Base-by-base conservation (phyloP, 1,140 invertebrate genomes). In the Leptinotarsa undecemlineata region DNA sequence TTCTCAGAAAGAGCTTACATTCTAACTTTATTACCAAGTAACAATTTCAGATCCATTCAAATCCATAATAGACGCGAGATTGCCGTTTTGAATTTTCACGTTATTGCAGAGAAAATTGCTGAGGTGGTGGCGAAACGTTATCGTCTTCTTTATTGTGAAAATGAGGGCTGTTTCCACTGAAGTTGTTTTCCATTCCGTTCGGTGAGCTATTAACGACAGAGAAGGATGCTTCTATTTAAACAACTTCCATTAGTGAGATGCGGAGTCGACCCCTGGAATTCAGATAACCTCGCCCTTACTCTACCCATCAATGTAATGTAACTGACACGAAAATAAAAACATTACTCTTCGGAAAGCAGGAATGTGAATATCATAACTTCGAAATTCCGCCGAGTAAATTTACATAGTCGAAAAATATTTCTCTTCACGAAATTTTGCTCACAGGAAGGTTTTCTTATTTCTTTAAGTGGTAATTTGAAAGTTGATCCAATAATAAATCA, bases 131-230 rank as follows among this genome's bases (percentile, higher is more conserved):
- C 26, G 76, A 73, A 23, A 33, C 71, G 73, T 74, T 77, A 77
- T 77, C 76, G 76, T 74, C 74, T 77, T 68, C 76, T 74, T 77
- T 71, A 77, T 72, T 75, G 74, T 74, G 71, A 77, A 73, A 75
- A 77, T 69, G 76, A 72, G 76, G 74, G 76, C 74, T 77, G 76
- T 77, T 77, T 77, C 71, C 66, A 73, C 72, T 76, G 77, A 79
- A 82, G 80, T 81, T 82, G 82, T 83, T 83, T 83, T 82, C 82
- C 78, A 81, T 82, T 81, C 77, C 82, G 78, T 82, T 82, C 78
- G 80, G 76, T 76, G 77, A 78, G 82, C 82, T 81, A 83, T 83
- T 83, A 83, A 79, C 78, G 78, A 78, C 78, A 78, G 79, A 79
- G 81, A 80, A 82, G 79, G 81, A 81, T 82, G 79, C 78, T 82